Conservation (phyloP, 2,888 invertebrate species). For the Platycnemis pennipes region DNA sequence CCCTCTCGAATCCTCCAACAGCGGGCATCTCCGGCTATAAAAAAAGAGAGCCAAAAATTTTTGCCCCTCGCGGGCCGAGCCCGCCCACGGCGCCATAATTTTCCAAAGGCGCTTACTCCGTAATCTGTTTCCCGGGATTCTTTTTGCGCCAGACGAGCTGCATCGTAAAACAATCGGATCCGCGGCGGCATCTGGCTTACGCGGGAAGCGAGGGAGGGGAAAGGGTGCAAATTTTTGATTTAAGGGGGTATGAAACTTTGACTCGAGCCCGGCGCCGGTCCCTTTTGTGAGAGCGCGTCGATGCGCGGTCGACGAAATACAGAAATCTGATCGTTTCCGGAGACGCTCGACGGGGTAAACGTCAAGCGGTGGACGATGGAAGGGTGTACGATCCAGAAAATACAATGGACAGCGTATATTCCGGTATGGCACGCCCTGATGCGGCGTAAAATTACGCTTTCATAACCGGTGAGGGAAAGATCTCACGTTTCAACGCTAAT, state of each 20-base stretch:
- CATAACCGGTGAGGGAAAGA: no score
- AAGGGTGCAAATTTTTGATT: neutral
- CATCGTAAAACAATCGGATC: neutral
- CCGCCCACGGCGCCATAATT: slow-evolving; percentile 1
- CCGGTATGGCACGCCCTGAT: no score
- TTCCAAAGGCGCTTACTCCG: slow-evolving; percentile 10
- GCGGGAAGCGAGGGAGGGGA: neutral
- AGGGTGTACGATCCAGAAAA: no score
- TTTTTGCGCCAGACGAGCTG: neutral
- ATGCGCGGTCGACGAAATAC: neutral
- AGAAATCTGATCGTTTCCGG: neutral
- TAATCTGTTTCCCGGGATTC: neutral
- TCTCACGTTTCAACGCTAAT: no score
- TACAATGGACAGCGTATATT: no score
- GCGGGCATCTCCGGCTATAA: neutral
- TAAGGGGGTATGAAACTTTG: neutral
- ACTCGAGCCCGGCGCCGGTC: no score
- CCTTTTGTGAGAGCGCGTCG: neutral
- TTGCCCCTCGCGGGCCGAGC: neutral
- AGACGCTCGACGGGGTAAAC: no score
- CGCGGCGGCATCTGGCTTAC: neutral
- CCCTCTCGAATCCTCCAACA: neutral
- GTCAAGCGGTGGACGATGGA: no score
- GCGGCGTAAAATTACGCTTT: no score
- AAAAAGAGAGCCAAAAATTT: neutral